phyloP scores from a whole-genome alignment of 2,888 invertebrate species.

The Tipula helvola region DNA sequence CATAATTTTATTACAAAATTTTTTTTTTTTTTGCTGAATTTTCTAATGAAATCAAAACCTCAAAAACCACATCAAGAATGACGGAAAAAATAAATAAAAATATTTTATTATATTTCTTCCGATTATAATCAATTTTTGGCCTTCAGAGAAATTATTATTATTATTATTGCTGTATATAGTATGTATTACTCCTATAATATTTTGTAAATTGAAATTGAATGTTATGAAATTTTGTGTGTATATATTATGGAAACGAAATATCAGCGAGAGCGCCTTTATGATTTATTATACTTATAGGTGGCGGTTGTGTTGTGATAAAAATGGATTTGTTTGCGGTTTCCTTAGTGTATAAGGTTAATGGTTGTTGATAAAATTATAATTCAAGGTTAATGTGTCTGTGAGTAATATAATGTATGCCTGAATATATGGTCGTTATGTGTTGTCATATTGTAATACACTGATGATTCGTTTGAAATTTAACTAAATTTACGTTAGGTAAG shows the following conservation, averaged over 20 bases:
- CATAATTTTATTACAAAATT: not conserved
- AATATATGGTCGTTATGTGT: not conserved
- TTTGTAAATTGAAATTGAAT: not conserved
- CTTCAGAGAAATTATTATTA: not conserved
- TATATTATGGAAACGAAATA: not conserved
- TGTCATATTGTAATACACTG: not conserved
- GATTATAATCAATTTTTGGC: not conserved
- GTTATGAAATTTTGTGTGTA: not conserved
- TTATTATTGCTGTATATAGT: not conserved
- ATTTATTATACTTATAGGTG: not conserved
- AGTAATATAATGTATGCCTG: not conserved
- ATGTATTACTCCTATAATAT: not conserved
- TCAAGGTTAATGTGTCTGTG: not conserved
- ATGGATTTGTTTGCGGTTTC: not conserved
- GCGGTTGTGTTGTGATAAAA: not conserved
- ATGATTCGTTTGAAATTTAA: no score
- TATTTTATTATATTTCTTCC: constrained; percentile 4
- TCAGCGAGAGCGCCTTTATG: not conserved
- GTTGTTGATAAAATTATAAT: not conserved
- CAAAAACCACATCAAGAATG: not conserved
- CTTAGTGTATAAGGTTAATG: not conserved
- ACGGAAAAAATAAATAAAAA: not conserved
- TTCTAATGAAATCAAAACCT: not conserved
- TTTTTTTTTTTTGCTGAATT: not conserved
- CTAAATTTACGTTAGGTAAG: no score